Conservation (phyloP, 2,797 vertebrate genomes). For the Oreortyx pictus region DNA sequence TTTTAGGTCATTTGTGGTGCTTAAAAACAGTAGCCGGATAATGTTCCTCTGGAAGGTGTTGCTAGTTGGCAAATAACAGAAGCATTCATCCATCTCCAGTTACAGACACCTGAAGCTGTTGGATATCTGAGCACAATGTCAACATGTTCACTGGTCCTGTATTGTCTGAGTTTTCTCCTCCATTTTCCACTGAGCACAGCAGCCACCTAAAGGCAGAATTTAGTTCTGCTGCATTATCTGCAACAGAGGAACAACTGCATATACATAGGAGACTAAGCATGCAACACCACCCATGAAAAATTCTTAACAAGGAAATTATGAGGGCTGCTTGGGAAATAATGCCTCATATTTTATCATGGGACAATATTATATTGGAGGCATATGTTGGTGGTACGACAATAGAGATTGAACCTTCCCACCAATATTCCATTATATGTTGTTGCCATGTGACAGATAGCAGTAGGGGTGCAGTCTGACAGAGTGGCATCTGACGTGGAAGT, state of each 20-base stretch:
- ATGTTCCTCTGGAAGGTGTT: background rate
- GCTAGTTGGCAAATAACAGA: background rate
- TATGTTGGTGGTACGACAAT: background rate
- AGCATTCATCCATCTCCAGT: background rate
- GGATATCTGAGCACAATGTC: background rate
- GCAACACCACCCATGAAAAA: conserved; percentile 24
- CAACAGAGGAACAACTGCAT: background rate
- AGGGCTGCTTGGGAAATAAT: background rate
- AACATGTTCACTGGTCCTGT: background rate
- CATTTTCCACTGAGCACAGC: background rate
- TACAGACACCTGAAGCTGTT: background rate
- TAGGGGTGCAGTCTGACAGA: background rate
- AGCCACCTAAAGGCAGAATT: background rate
- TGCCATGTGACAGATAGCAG: background rate
- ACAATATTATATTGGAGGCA: background rate
- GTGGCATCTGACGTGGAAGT: background rate
- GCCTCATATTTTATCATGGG: background rate
- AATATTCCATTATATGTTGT: background rate
- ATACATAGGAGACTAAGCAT: background rate
- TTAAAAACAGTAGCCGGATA: background rate
- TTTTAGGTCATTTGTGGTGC: background rate
- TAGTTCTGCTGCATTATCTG: background rate
- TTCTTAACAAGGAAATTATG: background rate
- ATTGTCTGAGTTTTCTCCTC: background rate
- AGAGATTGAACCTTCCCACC: background rate